Conservation (phyloP, 2,888 invertebrate genomes). For the Eledona agricola region DNA sequence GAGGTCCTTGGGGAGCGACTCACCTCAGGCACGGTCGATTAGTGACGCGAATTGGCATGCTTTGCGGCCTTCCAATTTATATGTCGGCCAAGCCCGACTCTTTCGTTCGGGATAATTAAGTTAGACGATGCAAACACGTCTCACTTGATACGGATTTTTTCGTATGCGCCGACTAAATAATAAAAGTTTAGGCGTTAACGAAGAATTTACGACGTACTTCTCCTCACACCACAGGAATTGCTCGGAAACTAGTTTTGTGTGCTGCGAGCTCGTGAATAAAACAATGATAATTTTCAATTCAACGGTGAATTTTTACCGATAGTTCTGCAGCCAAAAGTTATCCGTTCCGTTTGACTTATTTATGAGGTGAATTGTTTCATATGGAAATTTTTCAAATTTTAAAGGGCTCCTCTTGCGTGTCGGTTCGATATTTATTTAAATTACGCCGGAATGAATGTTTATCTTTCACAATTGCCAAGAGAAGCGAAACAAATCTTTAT, state of each 20-base stretch:
- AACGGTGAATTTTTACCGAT: conserved; percentile 22
- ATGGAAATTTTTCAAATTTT: conserved; percentile 14
- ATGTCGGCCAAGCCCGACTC: conserved; percentile 25
- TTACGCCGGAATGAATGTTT: conserved; percentile 7
- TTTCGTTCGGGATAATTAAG: conserved; percentile 23
- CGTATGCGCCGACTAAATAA: too few species aligned
- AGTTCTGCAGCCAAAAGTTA: conserved; percentile 8
- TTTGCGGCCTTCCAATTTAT: conserved; percentile 31
- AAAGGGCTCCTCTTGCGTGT: conserved; percentile 3
- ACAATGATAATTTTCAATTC: conserved; percentile 31
- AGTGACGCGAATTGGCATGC: conserved; percentile 42
- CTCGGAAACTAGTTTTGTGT: conserved; percentile 7
- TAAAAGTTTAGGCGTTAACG: too few species aligned
- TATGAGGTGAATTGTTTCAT: conserved; percentile 9
- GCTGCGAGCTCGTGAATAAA: conserved; percentile 20
- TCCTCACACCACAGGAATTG: conserved; percentile 25
- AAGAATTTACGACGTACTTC: too few species aligned
- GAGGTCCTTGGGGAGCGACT: conserved; percentile 49
- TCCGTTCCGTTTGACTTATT: conserved; percentile 7
- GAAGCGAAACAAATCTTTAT: conserved; percentile 29
- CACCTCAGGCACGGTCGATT: conserved; percentile 47
- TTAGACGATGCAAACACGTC: not conserved
- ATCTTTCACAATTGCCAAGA: conserved; percentile 16
- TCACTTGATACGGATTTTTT: too few species aligned
- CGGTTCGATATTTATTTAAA: conserved; percentile 20